phyloP scores from a whole-genome alignment of 2,113 vertebrate genomes.

The Serinus canaria region DNA sequence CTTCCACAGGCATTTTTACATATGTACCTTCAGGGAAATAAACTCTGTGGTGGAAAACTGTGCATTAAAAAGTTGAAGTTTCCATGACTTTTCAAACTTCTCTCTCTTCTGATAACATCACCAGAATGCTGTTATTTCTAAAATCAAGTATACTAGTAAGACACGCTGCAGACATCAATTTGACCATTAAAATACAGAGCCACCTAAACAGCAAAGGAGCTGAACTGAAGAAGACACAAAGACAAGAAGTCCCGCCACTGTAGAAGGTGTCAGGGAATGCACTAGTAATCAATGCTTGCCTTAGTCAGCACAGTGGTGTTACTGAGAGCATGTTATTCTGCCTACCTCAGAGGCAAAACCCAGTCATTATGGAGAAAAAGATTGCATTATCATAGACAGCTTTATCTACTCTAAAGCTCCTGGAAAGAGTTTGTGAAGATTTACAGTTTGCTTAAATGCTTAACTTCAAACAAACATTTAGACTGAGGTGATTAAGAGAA shows the following conservation, averaged over 20 bases:
- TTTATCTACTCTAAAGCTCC: not conserved
- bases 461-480: not conserved
- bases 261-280: not conserved
- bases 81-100: not conserved
- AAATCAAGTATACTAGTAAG: not conserved
- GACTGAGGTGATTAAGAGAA: not conserved
- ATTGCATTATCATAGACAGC: not conserved
- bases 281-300: not conserved
- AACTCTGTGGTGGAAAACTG: not conserved
- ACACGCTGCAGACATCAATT: not conserved
- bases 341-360: not conserved
- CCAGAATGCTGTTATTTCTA: not conserved
- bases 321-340: not conserved
- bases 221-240: not conserved
- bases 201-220: not conserved
- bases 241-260: not conserved
- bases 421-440: not conserved
- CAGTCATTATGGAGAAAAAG: not conserved
- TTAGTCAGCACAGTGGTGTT: not conserved
- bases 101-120: not conserved
- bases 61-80: not conserved
- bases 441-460: not conserved
- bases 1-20: not conserved
- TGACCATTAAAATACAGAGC: not conserved
- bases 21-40: not conserved